Evolutionary conservation across 2,888 invertebrate species (phyloP), one percentile per base, ranked within the genome.

Genomic region (Drosophila rubida): DNA sequence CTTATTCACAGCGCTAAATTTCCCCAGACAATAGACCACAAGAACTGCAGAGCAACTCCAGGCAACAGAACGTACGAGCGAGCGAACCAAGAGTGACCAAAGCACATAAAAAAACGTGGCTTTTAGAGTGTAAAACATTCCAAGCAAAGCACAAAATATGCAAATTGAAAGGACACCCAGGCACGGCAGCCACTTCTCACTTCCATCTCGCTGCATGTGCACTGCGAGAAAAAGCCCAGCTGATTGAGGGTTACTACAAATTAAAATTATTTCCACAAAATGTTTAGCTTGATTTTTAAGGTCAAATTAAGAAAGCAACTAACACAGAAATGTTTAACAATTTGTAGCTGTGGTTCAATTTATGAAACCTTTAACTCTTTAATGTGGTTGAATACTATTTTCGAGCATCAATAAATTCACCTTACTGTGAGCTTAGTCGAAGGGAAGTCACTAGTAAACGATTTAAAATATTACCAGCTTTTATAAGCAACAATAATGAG

Each of bases 151-250:
- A 51, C 51, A 23, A 74, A 69, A 84, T 81, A 88, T 87, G 85
- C 85, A 88, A 87, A 87, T 83, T 87, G 78, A 74, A 83, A 75
- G 89, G 87, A 88, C 80, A 74, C 53, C 39, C 78, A 39, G 57
- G 55, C 46, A 45, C 35, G 30, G 44, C 42, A 19, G 13, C 8
- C 32, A 25, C 25, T 59, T 23, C 32, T 35, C 13, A 13, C 4
- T 35, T 11, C 11, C 32, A 32, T 11, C 16, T 30, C 27, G 6
- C 13, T 11, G 27, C 51, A 51, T 45, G 30, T 45, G 30, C 61
- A 61, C 61, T 55, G 32, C n/a, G 2, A 2, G 45, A 23, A 55
- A 54, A 6, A 9, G 8, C 4, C 27, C 3, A 22, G 16, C 3
- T 27, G 7, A 14, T 39, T 25, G 0, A 16, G 14, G 19, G 19